These are phyloP conservation scores for Vidua macroura DNA, from an alignment of 2,113 vertebrate genomes.

Conservation along the genomic window DNA sequence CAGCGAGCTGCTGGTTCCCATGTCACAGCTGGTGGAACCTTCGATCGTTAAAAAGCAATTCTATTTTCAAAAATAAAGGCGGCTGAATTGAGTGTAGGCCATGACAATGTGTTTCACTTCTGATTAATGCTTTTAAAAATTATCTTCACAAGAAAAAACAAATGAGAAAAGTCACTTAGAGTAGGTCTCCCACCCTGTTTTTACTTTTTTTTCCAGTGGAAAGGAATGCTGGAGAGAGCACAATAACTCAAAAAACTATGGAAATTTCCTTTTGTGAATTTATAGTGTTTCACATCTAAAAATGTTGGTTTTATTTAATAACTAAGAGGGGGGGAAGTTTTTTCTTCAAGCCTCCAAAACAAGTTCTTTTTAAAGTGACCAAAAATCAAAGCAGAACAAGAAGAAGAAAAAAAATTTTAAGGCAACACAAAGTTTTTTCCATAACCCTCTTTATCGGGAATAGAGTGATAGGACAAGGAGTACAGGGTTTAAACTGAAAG, in stretches of 20 bases:
- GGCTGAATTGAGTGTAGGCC: accelerated
- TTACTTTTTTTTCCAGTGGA: background rate
- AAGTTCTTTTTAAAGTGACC: background rate
- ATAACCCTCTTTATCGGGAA: background rate
- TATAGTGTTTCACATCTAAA: background rate
- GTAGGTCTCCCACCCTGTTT: background rate
- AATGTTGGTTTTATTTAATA: background rate
- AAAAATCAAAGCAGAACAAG: background rate
- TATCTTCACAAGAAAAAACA: background rate
- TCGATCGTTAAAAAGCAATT: background rate
- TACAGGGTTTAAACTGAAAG: background rate
- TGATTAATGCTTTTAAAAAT: background rate
- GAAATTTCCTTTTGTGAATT: background rate
- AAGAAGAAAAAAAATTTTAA: background rate
- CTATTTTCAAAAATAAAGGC: background rate
- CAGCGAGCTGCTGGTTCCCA: background rate
- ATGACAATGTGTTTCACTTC: background rate
- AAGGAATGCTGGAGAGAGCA: background rate
- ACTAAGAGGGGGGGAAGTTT: background rate
- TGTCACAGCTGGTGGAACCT: background rate
- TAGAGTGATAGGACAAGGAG: background rate
- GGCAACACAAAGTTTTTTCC: background rate
- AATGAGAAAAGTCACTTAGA: background rate
- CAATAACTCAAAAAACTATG: background rate
- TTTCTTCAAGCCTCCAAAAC: background rate